These are phyloP conservation scores for Channa maculata DNA, from an alignment of 2,113 vertebrate species.

Conservation along the genomic window DNA sequence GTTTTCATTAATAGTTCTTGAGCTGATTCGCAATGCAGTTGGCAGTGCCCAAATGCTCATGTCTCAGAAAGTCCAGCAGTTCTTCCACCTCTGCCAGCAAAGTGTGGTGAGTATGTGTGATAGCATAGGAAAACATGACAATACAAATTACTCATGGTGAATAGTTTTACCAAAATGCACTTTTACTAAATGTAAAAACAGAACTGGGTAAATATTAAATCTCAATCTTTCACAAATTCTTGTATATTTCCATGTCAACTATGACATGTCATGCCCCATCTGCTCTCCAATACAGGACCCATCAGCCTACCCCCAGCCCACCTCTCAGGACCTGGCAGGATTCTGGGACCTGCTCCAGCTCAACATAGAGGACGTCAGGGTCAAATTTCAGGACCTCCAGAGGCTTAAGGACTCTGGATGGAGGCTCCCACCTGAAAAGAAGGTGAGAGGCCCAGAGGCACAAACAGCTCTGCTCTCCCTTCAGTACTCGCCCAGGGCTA, in stretches of 20 bases:
- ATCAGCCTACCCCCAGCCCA: conserved; percentile 93
- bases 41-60: conserved; percentile 97
- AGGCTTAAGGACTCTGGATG: conserved; percentile 95
- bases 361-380: conserved; percentile 95
- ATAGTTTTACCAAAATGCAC: conserved; percentile 1
- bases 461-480: conserved; percentile 56
- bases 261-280: not conserved
- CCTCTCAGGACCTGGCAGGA: conserved; percentile 96
- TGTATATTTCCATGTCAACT: not conserved
- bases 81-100: conserved; percentile 98
- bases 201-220: not conserved
- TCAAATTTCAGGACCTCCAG: conserved; percentile 96
- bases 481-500: conserved; percentile 65
- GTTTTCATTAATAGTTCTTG: conserved; percentile 85
- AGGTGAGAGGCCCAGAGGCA: conserved; percentile 84
- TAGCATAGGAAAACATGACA: conserved; percentile 36
- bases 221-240: not conserved
- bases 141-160: conserved; percentile 18
- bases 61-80: conserved; percentile 99
- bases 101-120: conserved; percentile 89
- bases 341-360: conserved; percentile 99
- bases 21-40: conserved; percentile 95
- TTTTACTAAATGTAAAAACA: conserved; percentile 11
- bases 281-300: conserved; percentile 86
- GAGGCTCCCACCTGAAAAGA: conserved; percentile 93